phyloP scores from a whole-genome alignment of 2,113 vertebrate species.

The Epinephelus moara region DNA sequence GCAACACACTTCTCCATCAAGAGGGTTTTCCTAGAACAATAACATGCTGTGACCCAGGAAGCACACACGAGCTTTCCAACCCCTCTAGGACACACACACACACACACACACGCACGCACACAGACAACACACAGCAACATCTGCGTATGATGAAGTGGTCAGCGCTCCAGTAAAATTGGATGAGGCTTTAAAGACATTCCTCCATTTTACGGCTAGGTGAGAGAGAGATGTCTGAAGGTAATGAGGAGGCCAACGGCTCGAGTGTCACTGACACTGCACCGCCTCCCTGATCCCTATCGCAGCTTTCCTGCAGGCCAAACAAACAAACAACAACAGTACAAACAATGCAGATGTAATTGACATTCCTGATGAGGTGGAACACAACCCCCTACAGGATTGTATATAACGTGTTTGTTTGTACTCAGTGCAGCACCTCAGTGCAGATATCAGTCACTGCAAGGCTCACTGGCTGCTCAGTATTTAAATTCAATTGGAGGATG shows the following conservation, averaged over 20 bases:
- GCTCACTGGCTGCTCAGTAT: slow-evolving; percentile 18
- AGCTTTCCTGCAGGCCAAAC: slow-evolving; percentile 60
- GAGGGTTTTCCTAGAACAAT: slow-evolving; percentile 65
- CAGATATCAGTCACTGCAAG: slow-evolving; percentile 1
- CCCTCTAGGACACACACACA: slow-evolving; percentile 19
- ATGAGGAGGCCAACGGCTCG: slow-evolving; percentile 66
- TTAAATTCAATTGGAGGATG: slow-evolving; percentile 23
- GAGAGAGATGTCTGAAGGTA: slow-evolving; percentile 54
- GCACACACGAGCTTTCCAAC: slow-evolving; percentile 17
- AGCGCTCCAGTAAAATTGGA: slow-evolving; percentile 73
- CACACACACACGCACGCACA: slow-evolving; percentile 12
- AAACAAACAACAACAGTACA: slow-evolving; percentile 70
- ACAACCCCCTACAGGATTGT: slow-evolving; percentile 48
- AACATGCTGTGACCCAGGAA: slow-evolving; percentile 61
- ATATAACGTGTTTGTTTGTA: slow-evolving; percentile 36
- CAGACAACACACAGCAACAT: slow-evolving; percentile 52
- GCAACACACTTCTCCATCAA: slow-evolving; percentile 47
- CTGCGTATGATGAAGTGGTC: slow-evolving; percentile 78
- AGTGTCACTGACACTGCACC: slow-evolving; percentile 56
- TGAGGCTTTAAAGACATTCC: slow-evolving; percentile 81
- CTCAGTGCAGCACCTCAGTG: slow-evolving; percentile 5
- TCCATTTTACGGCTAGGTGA: slow-evolving; percentile 73
- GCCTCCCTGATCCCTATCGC: slow-evolving; percentile 66
- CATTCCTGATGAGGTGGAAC: slow-evolving; percentile 77
- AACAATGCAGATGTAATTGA: slow-evolving; percentile 71